A percentile compares a stretch with the other conserved stretches of the same genome.
Evolutionary conservation across 2,113 vertebrate genomes (phyloP).

Genomic region (Alligator mississippiensis): DNA sequence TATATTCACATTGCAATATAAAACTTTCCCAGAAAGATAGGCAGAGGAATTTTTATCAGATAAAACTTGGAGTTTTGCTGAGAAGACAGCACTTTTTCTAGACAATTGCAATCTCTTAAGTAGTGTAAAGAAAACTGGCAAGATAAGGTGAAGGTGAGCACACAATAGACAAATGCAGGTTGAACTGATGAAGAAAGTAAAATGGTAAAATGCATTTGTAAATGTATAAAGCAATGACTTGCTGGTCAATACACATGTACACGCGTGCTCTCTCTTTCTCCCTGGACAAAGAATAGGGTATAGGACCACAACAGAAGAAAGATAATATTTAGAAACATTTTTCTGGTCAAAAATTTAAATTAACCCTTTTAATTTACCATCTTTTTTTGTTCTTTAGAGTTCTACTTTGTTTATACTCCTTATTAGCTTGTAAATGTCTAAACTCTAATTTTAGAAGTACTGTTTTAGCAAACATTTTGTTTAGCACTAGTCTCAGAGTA

Average conservation of each 20-base stretch:
- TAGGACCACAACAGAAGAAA: not conserved
- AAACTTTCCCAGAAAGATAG: not conserved
- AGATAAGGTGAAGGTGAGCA: not conserved
- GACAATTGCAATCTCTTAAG: not conserved
- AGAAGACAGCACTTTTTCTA: not conserved
- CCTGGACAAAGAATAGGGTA: not conserved
- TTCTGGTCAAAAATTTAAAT: not conserved
- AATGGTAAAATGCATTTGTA: not conserved
- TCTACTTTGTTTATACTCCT: not conserved
- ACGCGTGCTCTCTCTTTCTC: too few relatives aligned
- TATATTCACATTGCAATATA: not conserved
- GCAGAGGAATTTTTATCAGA: not conserved
- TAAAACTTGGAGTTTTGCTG: not conserved
- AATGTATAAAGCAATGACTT: too few relatives aligned
- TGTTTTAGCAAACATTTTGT: not conserved
- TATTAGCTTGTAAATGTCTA: not conserved
- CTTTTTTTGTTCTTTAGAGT: not conserved
- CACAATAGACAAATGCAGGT: not conserved
- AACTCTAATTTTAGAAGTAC: not conserved
- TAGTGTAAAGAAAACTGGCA: not conserved
- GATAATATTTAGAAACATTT: not conserved
- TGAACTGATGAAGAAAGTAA: not conserved
- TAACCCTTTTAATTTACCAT: not conserved
- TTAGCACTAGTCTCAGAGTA: not conserved
- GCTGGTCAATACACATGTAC: too few relatives aligned